Evolutionary conservation across 2,888 invertebrate genomes (phyloP).

Genomic region (Margaritifera margaritifera): DNA sequence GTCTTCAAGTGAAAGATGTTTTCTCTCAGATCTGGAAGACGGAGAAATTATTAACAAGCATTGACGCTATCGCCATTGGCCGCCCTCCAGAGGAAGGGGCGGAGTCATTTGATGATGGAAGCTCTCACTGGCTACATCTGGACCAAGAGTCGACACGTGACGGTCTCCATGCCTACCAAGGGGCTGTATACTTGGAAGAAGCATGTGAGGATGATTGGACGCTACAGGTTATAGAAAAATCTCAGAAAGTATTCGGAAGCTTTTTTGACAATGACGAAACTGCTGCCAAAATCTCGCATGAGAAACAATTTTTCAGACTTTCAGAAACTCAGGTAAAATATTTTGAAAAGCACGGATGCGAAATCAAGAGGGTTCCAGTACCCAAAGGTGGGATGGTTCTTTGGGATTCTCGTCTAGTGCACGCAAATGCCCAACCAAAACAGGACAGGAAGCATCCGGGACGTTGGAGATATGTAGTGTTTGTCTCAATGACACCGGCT

Average conservation of each 20-base stretch:
- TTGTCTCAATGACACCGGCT: slow-evolving; percentile 60
- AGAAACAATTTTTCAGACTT: slow-evolving; percentile 33
- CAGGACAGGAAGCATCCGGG: slow-evolving; percentile 35
- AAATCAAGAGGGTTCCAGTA: slow-evolving; percentile 39
- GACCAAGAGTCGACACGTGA: slow-evolving; percentile 44
- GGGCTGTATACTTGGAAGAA: slow-evolving; percentile 55
- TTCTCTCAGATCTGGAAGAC: slow-evolving; percentile 56
- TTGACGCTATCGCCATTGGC: slow-evolving; percentile 56
- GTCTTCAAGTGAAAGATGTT: slow-evolving; percentile 43
- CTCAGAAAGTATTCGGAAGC: slow-evolving; percentile 39
- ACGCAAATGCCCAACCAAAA: slow-evolving; percentile 51
- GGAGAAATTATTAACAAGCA: slow-evolving; percentile 53
- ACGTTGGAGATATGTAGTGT: slow-evolving; percentile 53
- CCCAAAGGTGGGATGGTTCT: slow-evolving; percentile 61
- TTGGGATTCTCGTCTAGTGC: slow-evolving; percentile 61
- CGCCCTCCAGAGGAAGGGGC: slow-evolving; percentile 50
- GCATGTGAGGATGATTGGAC: slow-evolving; percentile 46
- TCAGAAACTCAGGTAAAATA: slow-evolving; percentile 29
- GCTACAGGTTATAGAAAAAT: slow-evolving; percentile 44
- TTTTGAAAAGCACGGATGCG: slow-evolving; percentile 38
- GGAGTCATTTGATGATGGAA: slow-evolving; percentile 20
- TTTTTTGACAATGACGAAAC: slow-evolving; percentile 29
- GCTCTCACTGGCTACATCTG: slow-evolving; percentile 43
- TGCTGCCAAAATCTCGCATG: slow-evolving; percentile 11
- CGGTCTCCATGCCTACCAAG: slow-evolving; percentile 58